Evolutionary conservation across 1,140 invertebrate genomes (phyloP).

Genomic region (Diorhabda elongata): DNA sequence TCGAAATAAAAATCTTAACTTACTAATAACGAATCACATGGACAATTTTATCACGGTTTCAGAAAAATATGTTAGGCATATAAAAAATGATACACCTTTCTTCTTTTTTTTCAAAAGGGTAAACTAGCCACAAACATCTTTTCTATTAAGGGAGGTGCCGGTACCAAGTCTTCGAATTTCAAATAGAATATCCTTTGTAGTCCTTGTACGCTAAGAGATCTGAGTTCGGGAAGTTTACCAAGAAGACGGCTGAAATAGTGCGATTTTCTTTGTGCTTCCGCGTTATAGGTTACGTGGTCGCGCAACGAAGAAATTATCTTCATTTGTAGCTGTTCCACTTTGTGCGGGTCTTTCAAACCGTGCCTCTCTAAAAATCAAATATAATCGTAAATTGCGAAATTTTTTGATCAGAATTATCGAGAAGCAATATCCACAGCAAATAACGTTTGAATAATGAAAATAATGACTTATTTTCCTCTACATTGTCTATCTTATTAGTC

Average conservation of each 20-base stretch:
- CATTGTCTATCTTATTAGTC: too few species aligned
- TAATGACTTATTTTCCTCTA: too few species aligned
- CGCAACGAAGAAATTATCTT: slow-evolving; percentile 89
- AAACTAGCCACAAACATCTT: slow-evolving; percentile 92
- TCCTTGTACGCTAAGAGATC: slow-evolving; percentile 87
- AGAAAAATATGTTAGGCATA: neutral
- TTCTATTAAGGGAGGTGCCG: slow-evolving; percentile 87
- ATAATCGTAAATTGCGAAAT: neutral
- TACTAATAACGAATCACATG: slow-evolving; percentile 2
- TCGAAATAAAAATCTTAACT: neutral
- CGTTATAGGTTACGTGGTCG: slow-evolving; percentile 92
- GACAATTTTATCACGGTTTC: neutral
- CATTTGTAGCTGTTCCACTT: slow-evolving; percentile 91
- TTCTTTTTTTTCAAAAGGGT: slow-evolving; percentile 71
- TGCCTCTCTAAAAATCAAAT: slow-evolving; percentile 70
- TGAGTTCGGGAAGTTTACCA: slow-evolving; percentile 84
- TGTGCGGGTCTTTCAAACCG: slow-evolving; percentile 84
- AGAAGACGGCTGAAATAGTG: slow-evolving; percentile 90
- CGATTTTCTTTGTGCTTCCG: slow-evolving; percentile 78
- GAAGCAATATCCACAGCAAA: too few species aligned
- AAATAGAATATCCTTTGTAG: slow-evolving; percentile 91
- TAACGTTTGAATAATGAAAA: too few species aligned
- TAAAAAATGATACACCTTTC: slow-evolving; percentile 6
- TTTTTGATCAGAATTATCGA: too few species aligned
- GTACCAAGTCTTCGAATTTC: slow-evolving; percentile 87